These are phyloP conservation scores for Buphagus erythrorhynchus DNA, from an alignment of 2,797 vertebrate genomes.

Conservation along the genomic window DNA sequence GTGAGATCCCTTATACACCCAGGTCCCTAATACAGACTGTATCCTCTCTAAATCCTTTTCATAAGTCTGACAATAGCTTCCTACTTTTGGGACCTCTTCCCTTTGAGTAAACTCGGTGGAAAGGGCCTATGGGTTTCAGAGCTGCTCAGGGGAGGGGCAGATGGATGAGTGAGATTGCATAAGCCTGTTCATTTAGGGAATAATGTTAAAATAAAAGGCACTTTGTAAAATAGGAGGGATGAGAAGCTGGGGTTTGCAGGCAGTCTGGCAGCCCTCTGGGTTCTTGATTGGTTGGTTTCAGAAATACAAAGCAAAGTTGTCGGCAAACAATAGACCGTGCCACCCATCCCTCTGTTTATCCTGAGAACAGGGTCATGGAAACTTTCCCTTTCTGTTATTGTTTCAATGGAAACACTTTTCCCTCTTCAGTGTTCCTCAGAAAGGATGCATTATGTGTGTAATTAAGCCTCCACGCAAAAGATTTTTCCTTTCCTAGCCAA, in stretches of 20 bases:
- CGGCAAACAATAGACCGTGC: neutral
- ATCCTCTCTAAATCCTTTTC: neutral
- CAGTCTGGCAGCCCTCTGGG: neutral
- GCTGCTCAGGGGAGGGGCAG: neutral
- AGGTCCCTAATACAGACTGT: neutral
- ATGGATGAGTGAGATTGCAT: neutral
- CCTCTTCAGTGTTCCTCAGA: neutral
- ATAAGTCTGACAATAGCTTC: neutral
- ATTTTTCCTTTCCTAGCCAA: neutral
- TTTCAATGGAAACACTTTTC: neutral
- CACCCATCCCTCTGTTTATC: neutral
- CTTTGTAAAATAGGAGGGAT: neutral
- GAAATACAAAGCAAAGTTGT: constrained; percentile 10
- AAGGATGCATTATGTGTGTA: neutral
- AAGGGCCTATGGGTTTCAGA: neutral
- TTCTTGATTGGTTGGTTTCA: neutral
- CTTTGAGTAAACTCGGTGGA: neutral
- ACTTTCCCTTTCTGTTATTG: constrained; percentile 12
- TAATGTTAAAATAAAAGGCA: neutral
- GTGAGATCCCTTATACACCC: neutral
- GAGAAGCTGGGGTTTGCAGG: neutral
- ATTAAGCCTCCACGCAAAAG: neutral
- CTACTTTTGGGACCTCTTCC: neutral
- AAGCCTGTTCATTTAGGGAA: neutral
- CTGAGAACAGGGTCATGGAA: neutral